Evolutionary conservation across 1,140 invertebrate genomes (phyloP).

Genomic region (Lepidurus couesii): DNA sequence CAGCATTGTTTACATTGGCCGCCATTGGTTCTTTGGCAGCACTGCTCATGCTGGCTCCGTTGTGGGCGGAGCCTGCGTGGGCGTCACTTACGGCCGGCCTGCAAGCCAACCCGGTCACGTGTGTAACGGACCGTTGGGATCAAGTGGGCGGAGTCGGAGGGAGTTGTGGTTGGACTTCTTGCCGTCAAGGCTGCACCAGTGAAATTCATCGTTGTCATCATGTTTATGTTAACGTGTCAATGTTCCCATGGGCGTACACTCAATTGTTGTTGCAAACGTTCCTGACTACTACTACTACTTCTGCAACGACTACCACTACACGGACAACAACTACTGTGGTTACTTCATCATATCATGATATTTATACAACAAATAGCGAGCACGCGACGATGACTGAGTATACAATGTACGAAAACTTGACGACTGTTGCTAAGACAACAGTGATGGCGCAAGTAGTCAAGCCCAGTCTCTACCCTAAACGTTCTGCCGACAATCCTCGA

Average conservation of each 20-base stretch:
- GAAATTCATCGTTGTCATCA: constrained; percentile 10
- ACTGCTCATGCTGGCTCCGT: neutral
- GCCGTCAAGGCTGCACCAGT: constrained; percentile 12
- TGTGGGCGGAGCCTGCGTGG: constrained; percentile 16
- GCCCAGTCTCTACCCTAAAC: neutral
- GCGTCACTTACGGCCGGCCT: neutral
- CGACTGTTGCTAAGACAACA: neutral
- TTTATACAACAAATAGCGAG: neutral
- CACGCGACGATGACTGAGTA: neutral
- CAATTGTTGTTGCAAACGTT: neutral
- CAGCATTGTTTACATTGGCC: neutral
- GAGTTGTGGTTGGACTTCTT: neutral
- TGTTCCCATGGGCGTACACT: neutral
- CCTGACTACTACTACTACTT: neutral
- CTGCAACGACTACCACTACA: too few relatives aligned
- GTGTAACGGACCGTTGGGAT: neutral
- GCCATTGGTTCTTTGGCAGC: neutral
- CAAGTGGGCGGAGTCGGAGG: constrained; percentile 6
- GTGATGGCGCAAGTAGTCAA: neutral
- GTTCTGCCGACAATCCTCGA: constrained; percentile 7
- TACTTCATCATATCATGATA: neutral
- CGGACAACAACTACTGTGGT: neutral
- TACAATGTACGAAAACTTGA: neutral
- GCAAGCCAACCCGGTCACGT: neutral
- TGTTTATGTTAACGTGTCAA: neutral